phyloP scores from a whole-genome alignment of 2,113 vertebrate genomes.

The Mystacornis crossleyi region DNA sequence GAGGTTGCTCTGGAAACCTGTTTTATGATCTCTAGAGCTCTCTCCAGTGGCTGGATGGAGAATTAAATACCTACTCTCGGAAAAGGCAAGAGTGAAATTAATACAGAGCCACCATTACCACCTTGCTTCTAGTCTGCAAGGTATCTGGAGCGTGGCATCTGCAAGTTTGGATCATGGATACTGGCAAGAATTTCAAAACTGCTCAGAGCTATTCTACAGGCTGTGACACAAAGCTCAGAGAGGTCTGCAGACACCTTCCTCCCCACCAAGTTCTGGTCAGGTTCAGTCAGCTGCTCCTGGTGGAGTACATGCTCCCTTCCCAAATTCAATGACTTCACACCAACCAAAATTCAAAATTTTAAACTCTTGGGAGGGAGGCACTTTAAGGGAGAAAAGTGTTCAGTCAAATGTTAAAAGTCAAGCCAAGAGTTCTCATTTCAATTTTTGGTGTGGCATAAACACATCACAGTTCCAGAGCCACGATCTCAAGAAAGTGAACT shows the following conservation, averaged over 20 bases:
- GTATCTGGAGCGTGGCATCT: neutral
- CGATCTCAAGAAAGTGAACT: neutral
- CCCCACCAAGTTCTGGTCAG: neutral
- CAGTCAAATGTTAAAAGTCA: neutral
- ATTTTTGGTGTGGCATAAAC: neutral
- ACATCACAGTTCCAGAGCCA: neutral
- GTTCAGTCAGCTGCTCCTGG: neutral
- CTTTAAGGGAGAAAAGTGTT: neutral
- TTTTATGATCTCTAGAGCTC: conserved; percentile 45
- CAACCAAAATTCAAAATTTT: neutral
- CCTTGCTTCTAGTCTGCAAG: neutral
- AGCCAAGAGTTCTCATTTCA: neutral
- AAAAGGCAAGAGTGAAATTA: neutral
- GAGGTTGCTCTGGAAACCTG: neutral
- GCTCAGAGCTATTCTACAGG: neutral
- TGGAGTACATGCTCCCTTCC: neutral
- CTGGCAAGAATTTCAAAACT: neutral
- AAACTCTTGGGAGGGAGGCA: neutral
- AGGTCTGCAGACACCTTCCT: neutral
- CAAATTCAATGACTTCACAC: neutral
- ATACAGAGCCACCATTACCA: neutral
- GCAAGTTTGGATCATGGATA: neutral
- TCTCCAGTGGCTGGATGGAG: conserved; percentile 36
- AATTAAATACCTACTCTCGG: neutral
- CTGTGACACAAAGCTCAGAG: neutral